phyloP scores from a whole-genome alignment of 2,797 vertebrate species.

The Bucorvus abyssinicus region DNA sequence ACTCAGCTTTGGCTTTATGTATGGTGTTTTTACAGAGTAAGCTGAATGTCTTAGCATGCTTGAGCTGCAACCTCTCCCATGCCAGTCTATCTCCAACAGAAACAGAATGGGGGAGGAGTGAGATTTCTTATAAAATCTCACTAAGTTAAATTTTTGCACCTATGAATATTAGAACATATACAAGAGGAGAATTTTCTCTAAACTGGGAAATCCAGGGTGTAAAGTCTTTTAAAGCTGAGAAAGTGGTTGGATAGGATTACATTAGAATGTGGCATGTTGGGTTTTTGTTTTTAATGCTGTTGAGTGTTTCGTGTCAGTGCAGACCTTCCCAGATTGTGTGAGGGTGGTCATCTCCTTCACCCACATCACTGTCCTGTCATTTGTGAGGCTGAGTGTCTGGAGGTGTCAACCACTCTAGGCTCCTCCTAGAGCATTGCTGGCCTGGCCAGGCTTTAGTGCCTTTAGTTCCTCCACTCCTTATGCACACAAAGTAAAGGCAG shows the following conservation, averaged over 20 bases:
- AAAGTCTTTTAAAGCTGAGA: neutral
- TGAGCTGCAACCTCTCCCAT: neutral
- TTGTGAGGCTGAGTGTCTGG: neutral
- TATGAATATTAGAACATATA: neutral
- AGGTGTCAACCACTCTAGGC: fast-evolving
- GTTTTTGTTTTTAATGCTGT: neutral
- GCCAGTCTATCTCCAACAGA: neutral
- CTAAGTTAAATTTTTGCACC: neutral
- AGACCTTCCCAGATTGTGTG: fast-evolving
- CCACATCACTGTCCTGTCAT: fast-evolving
- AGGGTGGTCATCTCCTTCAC: neutral
- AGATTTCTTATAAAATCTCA: neutral
- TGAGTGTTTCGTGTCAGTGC: neutral
- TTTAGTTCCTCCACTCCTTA: neutral
- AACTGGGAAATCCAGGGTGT: neutral
- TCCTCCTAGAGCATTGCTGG: fast-evolving
- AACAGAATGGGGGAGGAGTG: neutral
- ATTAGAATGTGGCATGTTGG: neutral
- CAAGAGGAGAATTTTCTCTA: neutral
- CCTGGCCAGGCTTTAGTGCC: neutral
- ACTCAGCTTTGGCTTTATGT: neutral
- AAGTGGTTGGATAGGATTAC: neutral
- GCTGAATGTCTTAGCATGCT: neutral
- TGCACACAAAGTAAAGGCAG: neutral
- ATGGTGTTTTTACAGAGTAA: neutral